phyloP scores from a whole-genome alignment of 2,888 invertebrate genomes.

The Meiosimyza platycephala region DNA sequence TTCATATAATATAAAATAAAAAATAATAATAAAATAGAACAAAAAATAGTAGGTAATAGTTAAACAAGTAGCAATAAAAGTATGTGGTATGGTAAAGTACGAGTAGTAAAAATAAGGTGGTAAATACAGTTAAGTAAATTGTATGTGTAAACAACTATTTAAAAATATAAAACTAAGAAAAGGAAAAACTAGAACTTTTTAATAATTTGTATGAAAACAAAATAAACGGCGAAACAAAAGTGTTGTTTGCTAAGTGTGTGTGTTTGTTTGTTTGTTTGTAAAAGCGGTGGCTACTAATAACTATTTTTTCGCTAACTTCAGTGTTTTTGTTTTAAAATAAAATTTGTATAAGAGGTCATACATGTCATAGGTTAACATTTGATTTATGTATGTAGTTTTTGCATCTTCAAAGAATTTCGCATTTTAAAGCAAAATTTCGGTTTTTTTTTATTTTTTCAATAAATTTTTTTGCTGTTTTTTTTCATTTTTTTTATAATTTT shows the following conservation, averaged over 20 bases:
- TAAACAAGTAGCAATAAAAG: neutral
- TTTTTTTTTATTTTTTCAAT: conserved; percentile 32
- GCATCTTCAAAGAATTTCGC: neutral
- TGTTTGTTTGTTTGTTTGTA: neutral
- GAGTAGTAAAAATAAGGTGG: conserved; percentile 3
- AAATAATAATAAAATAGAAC: conserved; percentile 3
- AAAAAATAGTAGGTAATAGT: neutral
- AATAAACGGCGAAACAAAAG: neutral
- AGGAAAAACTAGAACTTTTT: neutral
- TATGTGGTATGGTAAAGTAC: neutral
- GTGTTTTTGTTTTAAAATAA: too few species aligned
- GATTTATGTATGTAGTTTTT: neutral
- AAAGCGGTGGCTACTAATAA: too few species aligned
- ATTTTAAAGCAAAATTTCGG: conserved; percentile 25
- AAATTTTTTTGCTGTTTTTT: conserved; percentile 17
- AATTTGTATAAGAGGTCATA: too few species aligned
- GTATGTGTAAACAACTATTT: neutral
- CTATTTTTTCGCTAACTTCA: too few species aligned
- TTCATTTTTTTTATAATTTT: conserved; percentile 23
- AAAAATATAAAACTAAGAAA: neutral
- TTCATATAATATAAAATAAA: conserved; percentile 24
- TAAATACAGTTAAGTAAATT: conserved; percentile 2
- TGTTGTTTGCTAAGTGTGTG: conserved; percentile 6
- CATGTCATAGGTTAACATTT: too few species aligned
- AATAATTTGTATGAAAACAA: neutral